Evolutionary conservation across 2,888 invertebrate genomes (phyloP).

Genomic region (Leptopterna dolabrata): DNA sequence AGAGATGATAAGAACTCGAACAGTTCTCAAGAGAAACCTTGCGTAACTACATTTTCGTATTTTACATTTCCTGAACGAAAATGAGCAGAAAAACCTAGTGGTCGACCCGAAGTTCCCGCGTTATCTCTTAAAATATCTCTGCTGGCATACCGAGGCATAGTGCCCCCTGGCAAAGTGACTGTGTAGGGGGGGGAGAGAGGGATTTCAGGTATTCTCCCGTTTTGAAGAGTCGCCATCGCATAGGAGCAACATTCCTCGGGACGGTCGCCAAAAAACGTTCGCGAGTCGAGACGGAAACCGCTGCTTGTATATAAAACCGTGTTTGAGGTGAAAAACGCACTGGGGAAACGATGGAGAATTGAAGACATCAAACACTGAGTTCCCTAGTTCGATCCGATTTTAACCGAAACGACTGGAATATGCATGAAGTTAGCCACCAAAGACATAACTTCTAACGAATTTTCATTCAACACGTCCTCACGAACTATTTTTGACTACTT

Average conservation of each 20-base stretch:
- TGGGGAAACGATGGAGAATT: too few species aligned
- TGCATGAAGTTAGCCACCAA: too few species aligned
- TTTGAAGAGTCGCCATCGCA: neutral
- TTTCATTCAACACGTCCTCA: too few species aligned
- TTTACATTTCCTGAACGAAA: neutral
- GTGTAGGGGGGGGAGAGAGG: neutral
- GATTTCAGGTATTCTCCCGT: neutral
- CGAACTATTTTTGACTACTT: too few species aligned
- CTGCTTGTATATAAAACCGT: neutral
- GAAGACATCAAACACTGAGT: too few species aligned
- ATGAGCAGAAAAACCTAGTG: neutral
- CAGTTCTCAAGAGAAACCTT: too few species aligned
- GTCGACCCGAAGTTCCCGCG: neutral
- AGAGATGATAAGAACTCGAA: too few species aligned
- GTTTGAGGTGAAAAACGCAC: too few species aligned
- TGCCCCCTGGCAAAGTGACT: neutral
- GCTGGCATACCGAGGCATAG: neutral
- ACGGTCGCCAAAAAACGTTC: neutral
- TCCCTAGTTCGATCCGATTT: too few species aligned
- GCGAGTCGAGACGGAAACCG: neutral
- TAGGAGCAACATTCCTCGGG: neutral
- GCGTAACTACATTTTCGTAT: neutral
- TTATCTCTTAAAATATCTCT: conserved; percentile 7
- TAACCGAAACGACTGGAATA: too few species aligned
- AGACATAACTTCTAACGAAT: too few species aligned